Evolutionary conservation across 1,140 invertebrate species (phyloP).

Genomic region (Laodelphax striatellus): DNA sequence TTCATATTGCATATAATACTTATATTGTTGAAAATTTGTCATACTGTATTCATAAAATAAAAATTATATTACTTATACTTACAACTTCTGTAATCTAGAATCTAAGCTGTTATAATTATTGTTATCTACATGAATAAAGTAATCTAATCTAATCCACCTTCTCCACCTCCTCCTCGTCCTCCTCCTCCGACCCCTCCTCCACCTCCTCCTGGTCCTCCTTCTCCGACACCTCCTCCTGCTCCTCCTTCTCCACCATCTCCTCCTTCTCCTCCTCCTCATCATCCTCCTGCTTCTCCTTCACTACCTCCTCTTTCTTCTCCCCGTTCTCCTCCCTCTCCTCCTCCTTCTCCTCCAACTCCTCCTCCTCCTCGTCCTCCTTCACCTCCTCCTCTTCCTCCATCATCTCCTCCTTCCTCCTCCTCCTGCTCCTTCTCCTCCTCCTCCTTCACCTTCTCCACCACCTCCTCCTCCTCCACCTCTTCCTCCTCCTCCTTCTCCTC

Average conservation of each 20-base stretch:
- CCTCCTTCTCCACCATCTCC: not conserved
- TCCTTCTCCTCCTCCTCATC: not conserved
- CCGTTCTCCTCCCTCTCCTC: conserved; percentile 1
- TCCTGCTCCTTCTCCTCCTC: not conserved
- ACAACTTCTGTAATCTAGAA: too few relatives aligned
- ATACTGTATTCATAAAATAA: too few relatives aligned
- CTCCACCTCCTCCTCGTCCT: not conserved
- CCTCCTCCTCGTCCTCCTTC: not conserved
- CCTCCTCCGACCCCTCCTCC: not conserved
- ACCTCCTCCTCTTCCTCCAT: conserved; percentile 2
- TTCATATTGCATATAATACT: too few relatives aligned
- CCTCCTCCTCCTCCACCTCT: conserved; percentile 2
- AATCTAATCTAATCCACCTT: conserved; percentile 2
- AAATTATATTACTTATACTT: too few relatives aligned
- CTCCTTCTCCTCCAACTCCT: not conserved
- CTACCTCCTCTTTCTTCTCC: not conserved
- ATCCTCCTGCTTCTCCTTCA: not conserved
- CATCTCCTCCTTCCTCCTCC: conserved; percentile 1
- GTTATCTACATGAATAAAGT: too few relatives aligned
- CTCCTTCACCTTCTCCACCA: too few relatives aligned
- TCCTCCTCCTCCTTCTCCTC: conserved; percentile 2
- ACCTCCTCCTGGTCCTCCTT: not conserved
- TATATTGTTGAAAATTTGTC: too few relatives aligned
- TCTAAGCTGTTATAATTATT: too few relatives aligned
- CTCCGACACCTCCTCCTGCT: not conserved